Conservation (phyloP, 2,113 vertebrate genomes). For the Ammodytes dubius region DNA sequence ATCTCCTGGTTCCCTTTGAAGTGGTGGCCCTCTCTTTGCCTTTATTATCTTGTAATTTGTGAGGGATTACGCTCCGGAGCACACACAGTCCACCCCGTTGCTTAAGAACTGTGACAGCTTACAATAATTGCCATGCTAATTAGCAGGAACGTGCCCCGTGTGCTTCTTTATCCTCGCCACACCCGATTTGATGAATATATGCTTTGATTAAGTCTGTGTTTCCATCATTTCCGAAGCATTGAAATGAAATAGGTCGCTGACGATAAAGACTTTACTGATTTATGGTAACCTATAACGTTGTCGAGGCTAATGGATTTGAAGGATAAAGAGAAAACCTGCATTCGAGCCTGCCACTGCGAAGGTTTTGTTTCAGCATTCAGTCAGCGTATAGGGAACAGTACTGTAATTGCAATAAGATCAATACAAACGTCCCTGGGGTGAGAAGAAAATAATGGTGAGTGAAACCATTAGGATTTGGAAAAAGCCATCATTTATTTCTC, state of each 20-base stretch:
- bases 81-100: slow-evolving; percentile 78
- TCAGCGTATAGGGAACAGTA: too few species aligned
- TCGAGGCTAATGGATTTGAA: neutral
- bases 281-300: slow-evolving; percentile 14
- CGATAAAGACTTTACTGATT: slow-evolving; percentile 16
- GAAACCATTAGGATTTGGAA: neutral
- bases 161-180: slow-evolving; percentile 67
- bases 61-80: slow-evolving; percentile 83
- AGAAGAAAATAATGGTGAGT: slow-evolving; percentile 26
- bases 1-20: slow-evolving; percentile 80
- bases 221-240: slow-evolving; percentile 29
- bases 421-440: slow-evolving; percentile 4
- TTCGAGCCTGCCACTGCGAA: neutral
- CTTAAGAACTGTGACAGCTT: slow-evolving; percentile 86
- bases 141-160: slow-evolving; percentile 75
- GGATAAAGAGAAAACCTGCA: neutral
- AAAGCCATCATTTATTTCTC: slow-evolving; percentile 14
- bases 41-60: slow-evolving; percentile 87
- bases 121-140: slow-evolving; percentile 86
- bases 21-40: slow-evolving; percentile 77
- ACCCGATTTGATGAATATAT: slow-evolving; percentile 80
- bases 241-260: slow-evolving; percentile 33
- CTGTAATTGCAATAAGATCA: slow-evolving; percentile 7
- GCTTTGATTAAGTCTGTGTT: slow-evolving; percentile 71
- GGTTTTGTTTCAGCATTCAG: neutral